Conservation (phyloP, 2,113 vertebrate genomes). For the Sinocyclocheilus anshuiensis region DNA sequence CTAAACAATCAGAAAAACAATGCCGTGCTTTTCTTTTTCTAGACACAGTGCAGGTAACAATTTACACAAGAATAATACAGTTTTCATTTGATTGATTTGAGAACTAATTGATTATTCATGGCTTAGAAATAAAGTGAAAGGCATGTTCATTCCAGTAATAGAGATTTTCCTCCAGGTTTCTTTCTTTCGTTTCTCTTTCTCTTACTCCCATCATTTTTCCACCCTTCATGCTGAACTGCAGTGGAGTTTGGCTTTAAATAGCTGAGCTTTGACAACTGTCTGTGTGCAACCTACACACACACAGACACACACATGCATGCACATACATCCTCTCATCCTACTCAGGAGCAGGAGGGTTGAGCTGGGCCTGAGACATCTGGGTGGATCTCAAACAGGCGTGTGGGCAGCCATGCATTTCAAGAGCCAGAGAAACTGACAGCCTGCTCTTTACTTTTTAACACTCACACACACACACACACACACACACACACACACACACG, state of each 20-base stretch:
- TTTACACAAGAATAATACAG: not conserved
- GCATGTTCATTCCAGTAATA: not conserved
- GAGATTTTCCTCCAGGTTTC: constrained; percentile 17
- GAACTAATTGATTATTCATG: not conserved
- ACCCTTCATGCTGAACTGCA: constrained; percentile 45
- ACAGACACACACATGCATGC: constrained; percentile 17
- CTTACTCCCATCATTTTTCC: not conserved
- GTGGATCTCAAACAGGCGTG: constrained; percentile 58
- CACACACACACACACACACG: not conserved
- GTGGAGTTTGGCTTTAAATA: constrained; percentile 60
- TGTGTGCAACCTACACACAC: constrained; percentile 53
- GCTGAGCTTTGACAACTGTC: constrained; percentile 57
- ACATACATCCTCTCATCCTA: constrained; percentile 50
- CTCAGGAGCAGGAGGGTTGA: constrained; percentile 50
- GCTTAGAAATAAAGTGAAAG: not conserved
- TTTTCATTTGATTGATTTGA: not conserved
- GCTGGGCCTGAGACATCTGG: constrained; percentile 56
- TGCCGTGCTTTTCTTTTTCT: not conserved
- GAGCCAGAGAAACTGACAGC: constrained; percentile 52
- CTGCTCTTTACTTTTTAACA: constrained; percentile 55
- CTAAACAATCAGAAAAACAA: not conserved
- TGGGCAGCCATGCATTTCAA: constrained; percentile 60
- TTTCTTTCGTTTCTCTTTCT: constrained; percentile 3
- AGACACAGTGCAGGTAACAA: not conserved
- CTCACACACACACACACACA: not conserved